phyloP scores from a whole-genome alignment of 2,113 vertebrate genomes.

The Indri indri region DNA sequence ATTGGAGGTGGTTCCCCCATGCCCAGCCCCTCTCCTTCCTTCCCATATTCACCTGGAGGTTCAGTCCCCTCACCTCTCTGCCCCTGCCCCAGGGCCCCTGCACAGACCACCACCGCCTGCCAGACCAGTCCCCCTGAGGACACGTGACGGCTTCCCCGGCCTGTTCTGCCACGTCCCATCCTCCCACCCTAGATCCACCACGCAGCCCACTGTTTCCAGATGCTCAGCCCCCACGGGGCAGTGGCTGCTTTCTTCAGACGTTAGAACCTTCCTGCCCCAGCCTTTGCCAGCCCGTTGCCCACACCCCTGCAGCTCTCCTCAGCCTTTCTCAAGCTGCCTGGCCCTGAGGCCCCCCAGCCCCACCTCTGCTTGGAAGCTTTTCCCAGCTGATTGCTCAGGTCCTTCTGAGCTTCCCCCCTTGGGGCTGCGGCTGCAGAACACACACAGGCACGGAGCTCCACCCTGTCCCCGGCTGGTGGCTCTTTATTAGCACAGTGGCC shows the following conservation, averaged over 20 bases:
- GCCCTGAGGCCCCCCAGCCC: background rate
- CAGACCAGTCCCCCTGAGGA: background rate
- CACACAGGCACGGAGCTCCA: no score
- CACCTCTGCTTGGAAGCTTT: background rate
- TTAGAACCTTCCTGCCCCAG: background rate
- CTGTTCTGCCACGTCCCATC: background rate
- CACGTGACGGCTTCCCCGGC: background rate
- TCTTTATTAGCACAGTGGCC: background rate
- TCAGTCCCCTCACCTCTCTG: background rate
- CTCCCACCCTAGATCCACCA: no score
- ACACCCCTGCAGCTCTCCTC: background rate
- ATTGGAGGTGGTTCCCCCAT: background rate
- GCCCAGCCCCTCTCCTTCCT: background rate
- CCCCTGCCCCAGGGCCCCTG: background rate
- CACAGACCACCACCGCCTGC: background rate
- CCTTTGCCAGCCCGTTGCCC: background rate
- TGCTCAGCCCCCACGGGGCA: background rate
- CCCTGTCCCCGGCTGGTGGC: background rate
- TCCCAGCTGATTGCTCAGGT: no score
- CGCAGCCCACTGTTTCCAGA: background rate
- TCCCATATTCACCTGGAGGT: rapidly evolving
- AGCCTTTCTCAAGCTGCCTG: background rate
- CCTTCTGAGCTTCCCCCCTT: background rate
- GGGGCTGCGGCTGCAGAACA: no score
- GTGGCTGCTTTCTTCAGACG: background rate